A percentile compares a stretch with the other conserved stretches of the same genome.
Evolutionary conservation across 2,888 invertebrate species (phyloP).

Genomic region (Tanytarsus gracilentus): DNA sequence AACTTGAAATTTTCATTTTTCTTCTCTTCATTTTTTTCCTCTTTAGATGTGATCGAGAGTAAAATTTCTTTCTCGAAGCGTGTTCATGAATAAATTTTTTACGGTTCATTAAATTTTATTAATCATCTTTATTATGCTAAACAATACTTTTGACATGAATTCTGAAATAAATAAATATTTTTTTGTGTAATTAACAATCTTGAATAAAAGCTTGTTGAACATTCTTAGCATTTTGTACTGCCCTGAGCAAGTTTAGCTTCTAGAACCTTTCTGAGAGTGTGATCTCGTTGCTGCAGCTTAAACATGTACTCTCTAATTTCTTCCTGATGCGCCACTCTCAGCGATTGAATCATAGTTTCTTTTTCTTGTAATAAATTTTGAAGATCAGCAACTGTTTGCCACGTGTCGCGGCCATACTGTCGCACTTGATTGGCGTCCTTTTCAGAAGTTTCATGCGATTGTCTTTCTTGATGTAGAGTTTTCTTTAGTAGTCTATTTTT

Average conservation of each 20-base stretch:
- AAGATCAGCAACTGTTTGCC: conserved; percentile 39
- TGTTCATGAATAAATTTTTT: no score
- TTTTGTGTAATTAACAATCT: no score
- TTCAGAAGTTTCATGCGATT: conserved; percentile 39
- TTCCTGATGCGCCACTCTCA: conserved; percentile 38
- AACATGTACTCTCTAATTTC: conserved; percentile 39
- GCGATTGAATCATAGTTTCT: conserved; percentile 40
- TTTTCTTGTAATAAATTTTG: conserved; percentile 41
- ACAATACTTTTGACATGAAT: no score
- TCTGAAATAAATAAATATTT: no score
- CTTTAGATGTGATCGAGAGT: background rate
- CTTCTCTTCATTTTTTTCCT: background rate
- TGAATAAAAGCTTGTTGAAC: no score
- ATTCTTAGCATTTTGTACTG: no score
- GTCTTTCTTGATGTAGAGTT: conserved; percentile 37
- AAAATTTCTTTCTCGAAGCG: background rate
- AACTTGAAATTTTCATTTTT: background rate
- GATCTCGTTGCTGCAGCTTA: conserved; percentile 41
- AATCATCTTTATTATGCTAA: no score
- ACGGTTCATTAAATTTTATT: no score
- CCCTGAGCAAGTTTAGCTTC: conserved; percentile 11
- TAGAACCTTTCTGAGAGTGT: conserved; percentile 40
- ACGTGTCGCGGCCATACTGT: conserved; percentile 37
- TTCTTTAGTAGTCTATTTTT: conserved; percentile 35
- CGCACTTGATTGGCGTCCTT: conserved; percentile 30